Evolutionary conservation across 2,797 vertebrate genomes (phyloP).

Genomic region (Kryptolebias ocellatus): DNA sequence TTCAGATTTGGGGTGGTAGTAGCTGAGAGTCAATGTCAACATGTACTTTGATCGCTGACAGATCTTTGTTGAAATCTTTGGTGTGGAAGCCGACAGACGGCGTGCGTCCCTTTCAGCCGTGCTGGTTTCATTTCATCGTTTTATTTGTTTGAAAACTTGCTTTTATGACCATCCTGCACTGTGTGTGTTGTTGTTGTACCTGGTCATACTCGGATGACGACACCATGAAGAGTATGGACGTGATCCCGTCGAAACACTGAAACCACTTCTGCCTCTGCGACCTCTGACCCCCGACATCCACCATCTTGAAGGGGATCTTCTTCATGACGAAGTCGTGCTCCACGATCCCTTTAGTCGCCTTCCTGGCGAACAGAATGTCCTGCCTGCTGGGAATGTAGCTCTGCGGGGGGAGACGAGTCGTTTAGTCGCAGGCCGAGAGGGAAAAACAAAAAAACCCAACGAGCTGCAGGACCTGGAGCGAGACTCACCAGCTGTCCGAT

Average conservation of each 20-base stretch:
- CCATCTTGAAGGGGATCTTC: constrained; percentile 98
- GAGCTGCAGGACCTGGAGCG: background rate
- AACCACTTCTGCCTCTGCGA: constrained; percentile 99
- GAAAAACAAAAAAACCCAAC: background rate
- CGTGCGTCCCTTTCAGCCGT: too few species aligned
- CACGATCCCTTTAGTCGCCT: constrained; percentile 96
- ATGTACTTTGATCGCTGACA: too few species aligned
- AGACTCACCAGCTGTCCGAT: constrained; percentile 94
- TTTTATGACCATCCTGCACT: background rate
- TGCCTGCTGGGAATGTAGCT: constrained; percentile 93
- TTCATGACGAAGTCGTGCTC: constrained; percentile 97
- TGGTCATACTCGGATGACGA: constrained; percentile 96
- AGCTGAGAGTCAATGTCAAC: too few species aligned
- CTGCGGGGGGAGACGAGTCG: constrained; percentile 65
- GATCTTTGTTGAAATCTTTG: too few species aligned
- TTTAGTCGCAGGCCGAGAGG: background rate
- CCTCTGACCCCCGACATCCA: constrained; percentile 95
- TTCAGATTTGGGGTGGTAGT: too few species aligned
- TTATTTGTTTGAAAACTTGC: too few species aligned
- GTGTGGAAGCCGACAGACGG: too few species aligned
- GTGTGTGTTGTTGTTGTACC: constrained; percentile 26
- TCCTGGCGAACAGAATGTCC: constrained; percentile 94
- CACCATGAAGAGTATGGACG: constrained; percentile 96
- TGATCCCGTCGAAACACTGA: constrained; percentile 97
- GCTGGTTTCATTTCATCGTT: too few species aligned